A percentile compares a stretch with the other conserved stretches of the same genome.
These are phyloP conservation scores for Ahaetulla prasina DNA, from an alignment of 2,113 vertebrate genomes.

Conservation along the genomic window DNA sequence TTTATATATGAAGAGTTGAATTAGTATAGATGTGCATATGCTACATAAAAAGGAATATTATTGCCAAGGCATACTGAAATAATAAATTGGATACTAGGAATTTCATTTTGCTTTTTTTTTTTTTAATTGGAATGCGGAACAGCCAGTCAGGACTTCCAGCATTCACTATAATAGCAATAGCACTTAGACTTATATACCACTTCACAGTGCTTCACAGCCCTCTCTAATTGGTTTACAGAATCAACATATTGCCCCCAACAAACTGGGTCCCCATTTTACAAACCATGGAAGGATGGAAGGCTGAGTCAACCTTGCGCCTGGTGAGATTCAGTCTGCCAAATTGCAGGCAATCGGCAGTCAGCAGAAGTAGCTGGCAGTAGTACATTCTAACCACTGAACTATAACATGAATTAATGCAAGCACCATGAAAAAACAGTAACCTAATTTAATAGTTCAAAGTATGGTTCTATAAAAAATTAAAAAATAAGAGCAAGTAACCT, in stretches of 20 bases:
- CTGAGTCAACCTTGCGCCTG: too few relatives aligned
- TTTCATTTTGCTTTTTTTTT: slow-evolving; percentile 41
- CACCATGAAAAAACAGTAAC: slow-evolving; percentile 53
- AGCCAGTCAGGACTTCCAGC: slow-evolving; percentile 35
- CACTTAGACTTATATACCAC: too few relatives aligned
- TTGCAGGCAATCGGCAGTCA: too few relatives aligned
- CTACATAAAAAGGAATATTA: neutral
- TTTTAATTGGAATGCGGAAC: slow-evolving; percentile 1
- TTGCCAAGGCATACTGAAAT: slow-evolving; percentile 42
- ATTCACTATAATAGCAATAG: slow-evolving; percentile 37
- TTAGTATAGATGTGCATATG: neutral
- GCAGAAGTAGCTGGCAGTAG: too few relatives aligned
- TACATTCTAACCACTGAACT: too few relatives aligned
- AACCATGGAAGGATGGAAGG: too few relatives aligned
- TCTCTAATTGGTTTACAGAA: too few relatives aligned
- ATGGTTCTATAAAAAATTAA: slow-evolving; percentile 41
- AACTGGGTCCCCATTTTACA: too few relatives aligned
- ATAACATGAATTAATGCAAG: slow-evolving; percentile 30
- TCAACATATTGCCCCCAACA: too few relatives aligned
- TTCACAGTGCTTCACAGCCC: too few relatives aligned
- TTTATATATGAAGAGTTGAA: neutral
- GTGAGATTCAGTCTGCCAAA: too few relatives aligned
- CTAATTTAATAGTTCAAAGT: slow-evolving; percentile 48
- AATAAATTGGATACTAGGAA: slow-evolving; percentile 30
- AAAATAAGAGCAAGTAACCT: slow-evolving; percentile 42